Evolutionary conservation across 2,888 invertebrate species (phyloP).

Genomic region (Stenichneumon culpator): DNA sequence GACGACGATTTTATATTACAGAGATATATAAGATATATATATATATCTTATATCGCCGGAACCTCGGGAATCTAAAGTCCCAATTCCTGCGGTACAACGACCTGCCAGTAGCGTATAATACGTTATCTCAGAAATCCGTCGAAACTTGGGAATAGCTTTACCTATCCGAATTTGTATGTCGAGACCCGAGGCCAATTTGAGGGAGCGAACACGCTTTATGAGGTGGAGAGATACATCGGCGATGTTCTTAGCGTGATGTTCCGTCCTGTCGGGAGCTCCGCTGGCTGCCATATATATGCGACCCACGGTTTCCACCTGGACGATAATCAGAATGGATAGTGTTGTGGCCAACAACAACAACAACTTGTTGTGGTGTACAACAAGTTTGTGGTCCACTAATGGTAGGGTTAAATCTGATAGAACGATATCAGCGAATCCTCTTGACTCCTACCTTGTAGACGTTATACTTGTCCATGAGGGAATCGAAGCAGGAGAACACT

Average conservation of each 20-base stretch:
- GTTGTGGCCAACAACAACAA: too few relatives aligned
- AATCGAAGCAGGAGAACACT: constrained; percentile 94
- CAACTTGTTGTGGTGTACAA: too few relatives aligned
- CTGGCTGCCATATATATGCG: constrained; percentile 96
- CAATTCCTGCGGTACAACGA: background rate
- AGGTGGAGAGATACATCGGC: constrained; percentile 93
- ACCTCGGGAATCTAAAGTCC: background rate
- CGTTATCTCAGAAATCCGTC: background rate
- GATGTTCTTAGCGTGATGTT: constrained; percentile 91
- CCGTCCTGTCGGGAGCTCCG: constrained; percentile 93
- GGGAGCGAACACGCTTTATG: constrained; percentile 89
- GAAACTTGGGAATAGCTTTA: constrained; percentile 5
- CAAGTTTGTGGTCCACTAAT: background rate
- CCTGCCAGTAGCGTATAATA: background rate
- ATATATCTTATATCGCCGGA: background rate
- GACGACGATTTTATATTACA: too few relatives aligned
- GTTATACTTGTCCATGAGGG: constrained; percentile 92
- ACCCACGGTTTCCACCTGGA: constrained; percentile 96
- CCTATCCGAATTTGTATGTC: constrained; percentile 89
- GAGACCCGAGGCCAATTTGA: constrained; percentile 88
- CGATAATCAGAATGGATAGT: background rate
- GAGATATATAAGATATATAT: too few relatives aligned
- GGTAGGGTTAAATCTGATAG: background rate
- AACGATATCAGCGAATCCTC: background rate
- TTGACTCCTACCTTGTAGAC: constrained; percentile 92